phyloP scores from a whole-genome alignment of 2,113 vertebrate species.

The Rhizomys pruinosus region DNA sequence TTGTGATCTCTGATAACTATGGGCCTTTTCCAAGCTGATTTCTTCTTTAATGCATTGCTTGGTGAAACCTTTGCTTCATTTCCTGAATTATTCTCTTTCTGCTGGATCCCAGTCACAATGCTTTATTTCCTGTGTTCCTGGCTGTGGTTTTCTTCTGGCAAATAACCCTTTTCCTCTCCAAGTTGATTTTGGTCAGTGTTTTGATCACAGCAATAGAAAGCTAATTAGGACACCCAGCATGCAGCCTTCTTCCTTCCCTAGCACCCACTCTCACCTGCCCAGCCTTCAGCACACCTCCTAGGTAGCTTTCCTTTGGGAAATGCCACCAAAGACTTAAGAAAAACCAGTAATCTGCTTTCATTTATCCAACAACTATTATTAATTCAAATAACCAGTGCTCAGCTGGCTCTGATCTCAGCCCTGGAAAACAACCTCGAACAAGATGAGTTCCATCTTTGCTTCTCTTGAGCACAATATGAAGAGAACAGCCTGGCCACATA shows the following conservation, averaged over 20 bases:
- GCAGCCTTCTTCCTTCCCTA: background rate
- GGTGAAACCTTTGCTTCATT: background rate
- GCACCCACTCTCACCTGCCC: background rate
- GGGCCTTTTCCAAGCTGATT: background rate
- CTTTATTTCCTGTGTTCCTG: background rate
- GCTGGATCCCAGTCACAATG: background rate
- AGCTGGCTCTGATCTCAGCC: background rate
- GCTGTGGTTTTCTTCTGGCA: background rate
- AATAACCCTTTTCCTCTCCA: too few species aligned
- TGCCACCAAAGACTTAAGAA: background rate
- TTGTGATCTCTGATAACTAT: background rate
- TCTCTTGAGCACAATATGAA: background rate
- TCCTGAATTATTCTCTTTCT: background rate
- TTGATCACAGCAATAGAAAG: too few species aligned
- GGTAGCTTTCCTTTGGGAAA: background rate
- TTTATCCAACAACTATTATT: background rate
- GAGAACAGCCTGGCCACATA: background rate
- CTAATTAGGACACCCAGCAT: too few species aligned
- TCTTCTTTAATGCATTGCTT: constrained; percentile 10
- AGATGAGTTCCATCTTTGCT: background rate
- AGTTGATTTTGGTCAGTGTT: too few species aligned
- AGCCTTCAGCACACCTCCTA: background rate
- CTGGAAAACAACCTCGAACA: background rate
- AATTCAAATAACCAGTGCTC: background rate
- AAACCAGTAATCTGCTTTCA: background rate